These are phyloP conservation scores for Merops nubicus DNA, from an alignment of 2,113 vertebrate genomes.

Conservation along the genomic window DNA sequence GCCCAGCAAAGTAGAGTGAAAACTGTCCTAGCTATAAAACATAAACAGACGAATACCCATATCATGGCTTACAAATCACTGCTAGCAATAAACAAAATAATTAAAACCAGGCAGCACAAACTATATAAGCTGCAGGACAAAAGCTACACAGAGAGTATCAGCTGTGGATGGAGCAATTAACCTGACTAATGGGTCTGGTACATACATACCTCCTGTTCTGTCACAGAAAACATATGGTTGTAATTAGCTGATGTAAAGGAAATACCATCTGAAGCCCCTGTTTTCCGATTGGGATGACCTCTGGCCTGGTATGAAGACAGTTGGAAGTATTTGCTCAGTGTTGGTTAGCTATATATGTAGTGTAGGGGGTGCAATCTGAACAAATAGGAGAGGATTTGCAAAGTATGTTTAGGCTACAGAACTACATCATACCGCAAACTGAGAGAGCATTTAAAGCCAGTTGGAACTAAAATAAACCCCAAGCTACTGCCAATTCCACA, in stretches of 20 bases:
- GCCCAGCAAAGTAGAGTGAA: background rate
- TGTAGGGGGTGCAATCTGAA: background rate
- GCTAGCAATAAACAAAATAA: slow-evolving; percentile 25
- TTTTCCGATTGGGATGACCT: slow-evolving; percentile 68
- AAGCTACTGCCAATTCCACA: background rate
- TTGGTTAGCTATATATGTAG: background rate
- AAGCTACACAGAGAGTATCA: background rate
- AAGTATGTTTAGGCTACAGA: slow-evolving; percentile 21
- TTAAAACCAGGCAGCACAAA: background rate
- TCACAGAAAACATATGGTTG: slow-evolving; percentile 61
- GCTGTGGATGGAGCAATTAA: slow-evolving; percentile 35
- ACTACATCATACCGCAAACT: background rate
- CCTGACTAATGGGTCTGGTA: slow-evolving; percentile 20
- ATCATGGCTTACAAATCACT: background rate
- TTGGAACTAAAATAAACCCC: background rate
- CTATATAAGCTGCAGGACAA: background rate
- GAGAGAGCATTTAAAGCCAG: background rate
- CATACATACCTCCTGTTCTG: slow-evolving; percentile 12
- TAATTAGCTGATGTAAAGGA: slow-evolving; percentile 64
- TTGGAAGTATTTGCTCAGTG: slow-evolving; percentile 30
- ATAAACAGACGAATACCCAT: background rate
- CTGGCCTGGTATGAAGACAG: slow-evolving; percentile 43
- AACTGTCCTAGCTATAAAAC: background rate
- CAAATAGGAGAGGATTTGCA: background rate
- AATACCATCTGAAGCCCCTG: slow-evolving; percentile 68